A percentile compares a stretch with the other conserved stretches of the same genome.
These are phyloP conservation scores for Operophtera brumata DNA, from an alignment of 2,888 invertebrate genomes.

Conservation along the genomic window DNA sequence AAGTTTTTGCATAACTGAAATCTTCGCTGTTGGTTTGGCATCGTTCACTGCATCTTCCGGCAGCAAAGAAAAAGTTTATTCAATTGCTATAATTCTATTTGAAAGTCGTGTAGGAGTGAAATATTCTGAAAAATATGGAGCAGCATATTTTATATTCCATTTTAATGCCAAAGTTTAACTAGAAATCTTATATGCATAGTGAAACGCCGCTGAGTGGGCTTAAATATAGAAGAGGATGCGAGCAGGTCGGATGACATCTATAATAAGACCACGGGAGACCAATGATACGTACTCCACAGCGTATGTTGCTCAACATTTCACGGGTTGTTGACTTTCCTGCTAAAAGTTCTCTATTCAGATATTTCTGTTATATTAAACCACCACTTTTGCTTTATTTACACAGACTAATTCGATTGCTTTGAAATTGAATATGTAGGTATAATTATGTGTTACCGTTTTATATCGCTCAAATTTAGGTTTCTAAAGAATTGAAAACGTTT, in stretches of 20 bases:
- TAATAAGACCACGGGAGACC: conserved; percentile 78
- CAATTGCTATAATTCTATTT: not conserved
- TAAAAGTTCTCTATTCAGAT: conserved; percentile 1
- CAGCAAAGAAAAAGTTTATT: not conserved
- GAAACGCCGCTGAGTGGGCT: conserved; percentile 60
- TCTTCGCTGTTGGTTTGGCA: not conserved
- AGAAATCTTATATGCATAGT: conserved; percentile 52
- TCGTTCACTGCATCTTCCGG: not conserved
- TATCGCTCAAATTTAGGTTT: conserved; percentile 16
- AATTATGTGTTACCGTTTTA: conserved; percentile 3
- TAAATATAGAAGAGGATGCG: conserved; percentile 78
- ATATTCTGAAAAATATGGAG: not conserved
- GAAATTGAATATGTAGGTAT: conserved; percentile 15
- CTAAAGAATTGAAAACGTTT: conserved; percentile 21
- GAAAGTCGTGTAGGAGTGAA: not conserved
- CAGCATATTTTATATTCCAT: conserved; percentile 2
- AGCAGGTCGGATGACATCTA: conserved; percentile 80
- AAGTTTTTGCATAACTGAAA: conserved; percentile 5
- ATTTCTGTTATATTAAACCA: conserved; percentile 13
- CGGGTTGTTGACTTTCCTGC: conserved; percentile 70
- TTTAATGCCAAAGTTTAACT: conserved; percentile 40
- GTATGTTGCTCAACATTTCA: conserved; percentile 67
- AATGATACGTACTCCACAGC: conserved; percentile 64
- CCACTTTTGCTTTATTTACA: conserved; percentile 4
- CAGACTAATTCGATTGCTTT: conserved; percentile 11